Percentiles rank a stretch among this genome's conserved stretches.
phyloP scores from a whole-genome alignment of 2,113 vertebrate species.

The Melanostigma gelatinosum region DNA sequence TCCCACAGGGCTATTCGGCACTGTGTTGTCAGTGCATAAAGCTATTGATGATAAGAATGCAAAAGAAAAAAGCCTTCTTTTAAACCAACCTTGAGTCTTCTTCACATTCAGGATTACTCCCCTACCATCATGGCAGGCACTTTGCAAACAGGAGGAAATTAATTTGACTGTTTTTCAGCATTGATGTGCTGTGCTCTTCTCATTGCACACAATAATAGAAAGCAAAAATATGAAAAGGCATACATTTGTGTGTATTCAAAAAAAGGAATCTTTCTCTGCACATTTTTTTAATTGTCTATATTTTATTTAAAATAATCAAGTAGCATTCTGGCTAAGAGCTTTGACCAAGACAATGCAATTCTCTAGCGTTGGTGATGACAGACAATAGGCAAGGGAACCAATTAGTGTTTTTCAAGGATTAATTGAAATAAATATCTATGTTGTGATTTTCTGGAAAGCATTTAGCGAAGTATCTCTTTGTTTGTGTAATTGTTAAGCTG shows the following conservation, averaged over 20 bases:
- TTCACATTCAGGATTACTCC: constrained; percentile 17
- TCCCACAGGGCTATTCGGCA: constrained; percentile 53
- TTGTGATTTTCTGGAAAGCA: constrained; percentile 75
- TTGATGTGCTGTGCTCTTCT: not conserved
- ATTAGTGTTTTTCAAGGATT: constrained; percentile 68
- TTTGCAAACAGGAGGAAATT: constrained; percentile 26
- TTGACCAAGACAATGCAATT: constrained; percentile 44
- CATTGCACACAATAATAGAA: not conserved
- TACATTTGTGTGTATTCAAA: not conserved
- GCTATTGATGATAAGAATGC: constrained; percentile 55
- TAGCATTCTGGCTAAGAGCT: constrained; percentile 36
- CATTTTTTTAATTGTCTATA: not conserved
- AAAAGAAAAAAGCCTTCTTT: constrained; percentile 44
- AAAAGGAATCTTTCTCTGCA: not conserved
- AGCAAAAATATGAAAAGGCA: not conserved
- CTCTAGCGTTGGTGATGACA: constrained; percentile 61
- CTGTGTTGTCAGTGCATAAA: constrained; percentile 59
- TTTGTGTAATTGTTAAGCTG: constrained; percentile 78
- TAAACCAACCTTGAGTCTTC: constrained; percentile 50
- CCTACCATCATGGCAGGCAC: not conserved
- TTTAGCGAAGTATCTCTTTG: constrained; percentile 77
- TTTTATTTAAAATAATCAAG: not conserved
- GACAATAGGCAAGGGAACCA: constrained; percentile 77
- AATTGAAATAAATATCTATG: constrained; percentile 42
- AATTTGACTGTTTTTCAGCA: constrained; percentile 17